Evolutionary conservation across 1,140 invertebrate genomes (phyloP), one percentile per base, ranked within the genome.

Genomic region (Ceratina australensis): DNA sequence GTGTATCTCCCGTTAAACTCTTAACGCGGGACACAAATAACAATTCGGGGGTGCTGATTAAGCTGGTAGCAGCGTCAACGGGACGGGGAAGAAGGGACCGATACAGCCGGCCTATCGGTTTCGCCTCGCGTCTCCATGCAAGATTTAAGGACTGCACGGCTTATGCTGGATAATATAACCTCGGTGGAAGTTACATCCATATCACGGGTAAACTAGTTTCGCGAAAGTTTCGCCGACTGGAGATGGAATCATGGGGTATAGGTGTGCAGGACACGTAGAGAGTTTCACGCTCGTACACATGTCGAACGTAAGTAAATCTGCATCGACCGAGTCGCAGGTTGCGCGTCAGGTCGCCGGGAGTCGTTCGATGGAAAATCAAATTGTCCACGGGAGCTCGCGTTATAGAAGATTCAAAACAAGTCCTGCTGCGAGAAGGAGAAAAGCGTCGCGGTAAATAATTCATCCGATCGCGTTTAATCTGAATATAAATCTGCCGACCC

Each of bases 121-220:
- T 26, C 49, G 2, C 71, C 10, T 0, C 57, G 22, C 42, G n/a
- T 74, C 54, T 26, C 22, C 56, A 42, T 47, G 50, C 64, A 76
- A 68, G 64, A 67, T 75, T 79, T 84, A 84, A 79, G 67, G 79
- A 77, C 77, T 82, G 79, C 81, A 81, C 10, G 33, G 33, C 5
- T 42, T 42, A 42, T 42, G 33, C 10, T 42, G 33, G 33, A 42
- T 84, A 80, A 84, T 83, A 80, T 83, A 83, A 84, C 71, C 75
- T 56, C 24, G 42, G 57, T 49, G 47, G 68, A 83, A 84, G 82
- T 83, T 80, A 73, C 81, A 84, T 84, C 69, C 69, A 78, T 72
- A 84, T 84, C 81, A 65, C 61, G 78, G 57, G 79, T 69, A 80
- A 84, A 84, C 83, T 84, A 84, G 78, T 84, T 84, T 84, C 69